A percentile compares a stretch with the other conserved stretches of the same genome.
Evolutionary conservation across 1,140 invertebrate species (phyloP).

Genomic region (Drosophila ogumai): DNA sequence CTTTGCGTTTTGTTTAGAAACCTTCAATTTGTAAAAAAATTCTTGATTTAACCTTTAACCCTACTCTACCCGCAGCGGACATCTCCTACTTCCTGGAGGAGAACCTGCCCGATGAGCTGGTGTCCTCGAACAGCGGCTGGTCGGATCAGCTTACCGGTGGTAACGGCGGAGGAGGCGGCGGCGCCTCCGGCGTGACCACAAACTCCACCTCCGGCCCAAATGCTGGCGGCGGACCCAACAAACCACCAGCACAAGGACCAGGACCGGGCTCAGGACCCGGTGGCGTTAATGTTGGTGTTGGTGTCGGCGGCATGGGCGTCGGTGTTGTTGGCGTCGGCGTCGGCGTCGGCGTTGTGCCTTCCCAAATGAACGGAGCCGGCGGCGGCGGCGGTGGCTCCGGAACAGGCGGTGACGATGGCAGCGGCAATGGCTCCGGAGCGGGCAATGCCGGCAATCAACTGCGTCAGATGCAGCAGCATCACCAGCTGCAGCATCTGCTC

Average conservation of each 20-base stretch:
- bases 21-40: background rate
- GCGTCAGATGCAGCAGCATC: conserved; percentile 86
- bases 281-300: conserved; percentile 85
- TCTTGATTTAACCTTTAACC: background rate
- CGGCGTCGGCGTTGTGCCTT: conserved; percentile 84
- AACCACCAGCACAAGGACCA: conserved; percentile 89
- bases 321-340: conserved; percentile 71
- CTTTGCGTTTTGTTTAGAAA: background rate
- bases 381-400: conserved; percentile 87
- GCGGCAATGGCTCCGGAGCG: conserved; percentile 85
- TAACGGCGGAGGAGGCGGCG: conserved; percentile 87
- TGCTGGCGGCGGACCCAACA: conserved; percentile 83
- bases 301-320: conserved; percentile 84
- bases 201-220: conserved; percentile 84
- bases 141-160: conserved; percentile 87
- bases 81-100: conserved; percentile 92
- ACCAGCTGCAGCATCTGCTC: conserved; percentile 81
- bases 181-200: conserved; percentile 87
- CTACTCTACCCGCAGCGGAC: conserved; percentile 85
- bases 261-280: conserved; percentile 88
- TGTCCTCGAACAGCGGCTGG: conserved; percentile 89
- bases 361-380: conserved; percentile 88
- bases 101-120: conserved; percentile 96
- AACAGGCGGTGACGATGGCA: conserved; percentile 82
- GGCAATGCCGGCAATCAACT: conserved; percentile 61